Base-by-base conservation (phyloP, 2,797 vertebrate species). In the Dermochelys coriacea region DNA sequence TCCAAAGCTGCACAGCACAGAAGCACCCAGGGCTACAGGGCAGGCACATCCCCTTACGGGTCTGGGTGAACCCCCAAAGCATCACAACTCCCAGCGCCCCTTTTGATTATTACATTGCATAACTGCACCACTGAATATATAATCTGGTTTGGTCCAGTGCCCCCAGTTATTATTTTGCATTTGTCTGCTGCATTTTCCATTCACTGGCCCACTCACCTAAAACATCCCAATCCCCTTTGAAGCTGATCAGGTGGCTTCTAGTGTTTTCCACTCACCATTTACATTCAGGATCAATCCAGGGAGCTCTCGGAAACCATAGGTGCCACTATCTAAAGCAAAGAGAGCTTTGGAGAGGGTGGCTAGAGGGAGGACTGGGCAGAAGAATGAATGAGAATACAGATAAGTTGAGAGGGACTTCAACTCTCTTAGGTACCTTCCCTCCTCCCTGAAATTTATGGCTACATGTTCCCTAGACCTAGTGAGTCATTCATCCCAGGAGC, bases 161-260 rank as follows among this genome's bases (percentile, higher is more conserved):
- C 54, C 77, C 55, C 78, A 77, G 2, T 84, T 80, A 89, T 1
- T 3, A 41, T 37, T 92, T 87, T 64, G 23, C 11, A 9, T 84
- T 93, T 1, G 0, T 77, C 81, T 64, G 81, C 68, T 92, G 85
- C 59, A 21, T 87, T 93, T 94, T 89, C 84, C 91, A 87, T 64
- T 94, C 80, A 84, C 80, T 54, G 61, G 47, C 78, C 74, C 75
- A 74, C 15, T 57, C 21, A 11, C 79, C 77, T 83, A 68, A 94
- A 84, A 89, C 7, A 34, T 74, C 91, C 81, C 1, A 1, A 12
- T 57, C 49, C 77, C 21, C 89, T 92, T 75, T 84, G 34, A 25
- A 83, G 45, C 77, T 64, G 68, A 79, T 68, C 51, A 55, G 61
- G 89, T 82, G 82, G n/a, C 55, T 95, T 82, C 75, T 54, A 8